Conservation (phyloP, 2,113 vertebrate genomes). For the Caranx melampygus region DNA sequence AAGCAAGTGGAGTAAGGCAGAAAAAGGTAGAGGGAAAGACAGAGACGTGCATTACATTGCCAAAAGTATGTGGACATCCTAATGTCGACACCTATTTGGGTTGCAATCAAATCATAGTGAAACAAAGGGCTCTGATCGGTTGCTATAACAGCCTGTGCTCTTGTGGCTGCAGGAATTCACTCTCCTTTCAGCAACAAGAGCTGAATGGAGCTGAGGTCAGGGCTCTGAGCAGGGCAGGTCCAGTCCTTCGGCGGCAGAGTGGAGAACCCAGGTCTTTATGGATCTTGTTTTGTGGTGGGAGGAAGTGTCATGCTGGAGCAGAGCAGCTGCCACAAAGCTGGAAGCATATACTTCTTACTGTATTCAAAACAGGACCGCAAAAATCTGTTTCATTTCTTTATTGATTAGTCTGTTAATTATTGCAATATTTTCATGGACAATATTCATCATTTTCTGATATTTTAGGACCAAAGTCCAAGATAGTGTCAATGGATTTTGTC, state of each 20-base stretch:
- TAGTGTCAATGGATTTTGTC: background rate
- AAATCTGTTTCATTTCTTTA: background rate
- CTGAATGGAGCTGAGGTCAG: background rate
- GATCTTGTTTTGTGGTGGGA: no score
- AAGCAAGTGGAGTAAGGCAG: background rate
- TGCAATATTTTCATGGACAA: no score
- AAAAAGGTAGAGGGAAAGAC: background rate
- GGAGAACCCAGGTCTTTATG: background rate
- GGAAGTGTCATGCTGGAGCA: background rate
- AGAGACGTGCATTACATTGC: background rate
- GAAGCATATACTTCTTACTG: background rate
- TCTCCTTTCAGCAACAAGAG: conserved; percentile 6
- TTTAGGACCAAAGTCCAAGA: background rate
- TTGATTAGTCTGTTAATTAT: background rate
- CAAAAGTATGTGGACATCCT: conserved; percentile 19
- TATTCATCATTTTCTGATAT: no score
- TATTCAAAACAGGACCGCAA: background rate
- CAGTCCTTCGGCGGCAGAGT: conserved; percentile 1
- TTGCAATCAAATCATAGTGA: conserved; percentile 6
- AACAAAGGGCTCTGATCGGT: conserved; percentile 1
- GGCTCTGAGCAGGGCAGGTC: background rate
- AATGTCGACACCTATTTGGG: background rate
- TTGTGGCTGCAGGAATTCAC: conserved; percentile 2
- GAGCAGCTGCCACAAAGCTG: background rate
- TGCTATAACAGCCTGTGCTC: no score